Evolutionary conservation across 2,113 vertebrate species (phyloP), one percentile per base, ranked within the genome.

Genomic region (Oreochromis aureus): DNA sequence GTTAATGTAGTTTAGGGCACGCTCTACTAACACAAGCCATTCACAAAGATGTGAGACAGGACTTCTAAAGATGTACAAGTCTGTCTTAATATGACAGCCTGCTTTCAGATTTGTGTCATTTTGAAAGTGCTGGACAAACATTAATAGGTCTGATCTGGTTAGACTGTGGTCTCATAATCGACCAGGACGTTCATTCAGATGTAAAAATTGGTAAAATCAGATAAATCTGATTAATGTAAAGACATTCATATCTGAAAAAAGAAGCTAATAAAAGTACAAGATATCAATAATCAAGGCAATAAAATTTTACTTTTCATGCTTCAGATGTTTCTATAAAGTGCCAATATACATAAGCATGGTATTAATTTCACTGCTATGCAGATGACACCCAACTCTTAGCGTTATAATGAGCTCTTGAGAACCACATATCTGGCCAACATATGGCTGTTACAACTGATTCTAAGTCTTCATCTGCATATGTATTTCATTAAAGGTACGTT

Each of bases 351-450:
- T n/a, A n/a, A 53, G 46, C 16, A 78, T 4, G 30, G 46, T 51
- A 63, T 61, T 39, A 5, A 15, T 56, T 73, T 48, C 1, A 7
- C 66, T n/a, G 5, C n/a, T 87, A 82, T 80, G 44, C 87, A 87
- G 56, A 86, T 88, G 76, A 88, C n/a, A 69, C 2, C 19, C 5
- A 22, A 19, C 19, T 86, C 10, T 87, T 22, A 39, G 53, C 4
- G 0, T 48, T 58, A 59, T 0, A 58, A 44, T 56, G 22, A 80
- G 13, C 18, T 15, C 3, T 44, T 81, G 54, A 44, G 55, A 44
- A 59, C 15, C 10, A 5, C 6, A 80, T 76, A 46, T 30, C 2
- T 7, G 66, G 36, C 12, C 12, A 15, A 24, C n/a, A 41, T 59
- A 5, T 36, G n/a, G 1, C 12, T n/a, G 22, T 86, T 34, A 22